These are phyloP conservation scores for Papilio dardanus DNA, from an alignment of 1,140 invertebrate species.

Conservation along the genomic window DNA sequence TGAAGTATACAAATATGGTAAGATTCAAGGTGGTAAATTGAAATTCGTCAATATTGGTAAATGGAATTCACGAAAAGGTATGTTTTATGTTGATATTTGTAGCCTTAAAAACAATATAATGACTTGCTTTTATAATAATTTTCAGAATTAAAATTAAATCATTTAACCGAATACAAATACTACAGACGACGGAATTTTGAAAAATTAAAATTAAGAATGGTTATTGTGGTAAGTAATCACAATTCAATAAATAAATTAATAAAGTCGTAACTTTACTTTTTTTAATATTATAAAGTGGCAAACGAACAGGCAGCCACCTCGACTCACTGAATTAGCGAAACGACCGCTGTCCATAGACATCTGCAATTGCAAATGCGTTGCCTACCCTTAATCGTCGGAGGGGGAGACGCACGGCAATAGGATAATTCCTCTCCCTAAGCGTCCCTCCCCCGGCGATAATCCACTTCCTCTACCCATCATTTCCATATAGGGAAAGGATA, in stretches of 20 bases:
- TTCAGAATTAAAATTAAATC: slow-evolving; percentile 38
- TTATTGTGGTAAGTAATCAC: slow-evolving; percentile 53
- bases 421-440: too few species aligned
- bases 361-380: too few species aligned
- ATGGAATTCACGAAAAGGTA: slow-evolving; percentile 45
- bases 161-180: slow-evolving; percentile 56
- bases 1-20: slow-evolving; percentile 63
- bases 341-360: too few species aligned
- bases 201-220: slow-evolving; percentile 49
- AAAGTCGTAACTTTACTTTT: too few species aligned
- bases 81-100: neutral
- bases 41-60: slow-evolving; percentile 48
- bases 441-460: too few species aligned
- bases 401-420: too few species aligned
- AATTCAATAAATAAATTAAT: neutral
- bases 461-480: too few species aligned
- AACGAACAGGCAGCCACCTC: too few species aligned
- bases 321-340: too few species aligned
- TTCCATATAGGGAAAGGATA: too few species aligned
- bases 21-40: slow-evolving; percentile 53
- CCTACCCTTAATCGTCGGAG: too few species aligned
- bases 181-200: slow-evolving; percentile 60
- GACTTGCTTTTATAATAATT: neutral
- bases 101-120: neutral
- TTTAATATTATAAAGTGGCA: too few species aligned